Evolutionary conservation across 1,140 invertebrate species (phyloP).

Genomic region (Arion vulgaris): DNA sequence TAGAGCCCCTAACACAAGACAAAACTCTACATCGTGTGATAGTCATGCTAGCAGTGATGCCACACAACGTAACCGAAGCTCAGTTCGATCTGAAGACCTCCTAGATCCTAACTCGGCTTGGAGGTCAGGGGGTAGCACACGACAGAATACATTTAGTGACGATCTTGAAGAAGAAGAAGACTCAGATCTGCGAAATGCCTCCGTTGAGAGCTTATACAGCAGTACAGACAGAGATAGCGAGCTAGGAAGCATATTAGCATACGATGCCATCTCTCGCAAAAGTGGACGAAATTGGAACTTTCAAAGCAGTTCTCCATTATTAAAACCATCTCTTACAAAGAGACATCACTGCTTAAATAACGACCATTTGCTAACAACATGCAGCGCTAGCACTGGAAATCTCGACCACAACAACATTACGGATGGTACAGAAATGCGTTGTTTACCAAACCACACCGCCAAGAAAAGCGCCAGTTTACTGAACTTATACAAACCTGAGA

Average conservation of each 20-base stretch:
- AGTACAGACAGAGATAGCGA: slow-evolving; percentile 47
- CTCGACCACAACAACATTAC: neutral
- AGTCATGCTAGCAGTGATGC: slow-evolving; percentile 28
- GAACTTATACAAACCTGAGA: neutral
- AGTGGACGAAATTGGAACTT: neutral
- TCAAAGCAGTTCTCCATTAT: neutral
- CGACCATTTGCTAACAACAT: no score
- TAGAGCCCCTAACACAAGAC: slow-evolving; percentile 31
- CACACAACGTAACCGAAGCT: slow-evolving; percentile 22
- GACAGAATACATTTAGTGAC: slow-evolving; percentile 46
- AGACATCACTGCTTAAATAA: neutral
- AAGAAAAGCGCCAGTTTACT: slow-evolving; percentile 30
- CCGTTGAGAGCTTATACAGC: slow-evolving; percentile 50
- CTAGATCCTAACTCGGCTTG: slow-evolving; percentile 36
- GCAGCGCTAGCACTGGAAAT: slow-evolving; percentile 29
- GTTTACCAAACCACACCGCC: neutral
- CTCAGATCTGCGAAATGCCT: slow-evolving; percentile 43
- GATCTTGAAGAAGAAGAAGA: slow-evolving; percentile 46
- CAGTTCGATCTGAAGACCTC: slow-evolving; percentile 33
- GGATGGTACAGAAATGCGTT: neutral
- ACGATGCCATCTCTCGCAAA: neutral
- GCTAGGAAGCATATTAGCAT: slow-evolving; percentile 23
- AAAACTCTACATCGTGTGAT: slow-evolving; percentile 49
- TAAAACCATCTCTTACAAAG: neutral
- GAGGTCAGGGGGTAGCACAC: slow-evolving; percentile 35